Base-by-base conservation (phyloP, 1,140 invertebrate species). In the Anastrepha ludens region DNA sequence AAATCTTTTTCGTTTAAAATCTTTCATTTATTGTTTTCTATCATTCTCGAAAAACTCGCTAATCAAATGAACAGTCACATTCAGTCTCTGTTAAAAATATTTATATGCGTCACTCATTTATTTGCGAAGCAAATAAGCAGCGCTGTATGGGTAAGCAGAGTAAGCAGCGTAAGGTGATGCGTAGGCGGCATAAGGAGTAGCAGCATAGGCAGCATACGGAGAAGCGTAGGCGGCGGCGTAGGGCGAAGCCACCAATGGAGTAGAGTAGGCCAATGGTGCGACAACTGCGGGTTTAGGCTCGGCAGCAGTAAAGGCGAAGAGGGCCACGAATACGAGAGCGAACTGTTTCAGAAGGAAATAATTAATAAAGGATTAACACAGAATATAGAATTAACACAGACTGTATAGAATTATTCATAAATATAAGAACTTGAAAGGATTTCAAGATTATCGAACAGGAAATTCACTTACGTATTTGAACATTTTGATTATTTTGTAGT, bases 401-500 rank as follows among this genome's bases (percentile, higher is more conserved):
- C 4, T 11, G 55, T 11, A 29, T 55, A 3, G 7, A 62, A 62
- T 4, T 15, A 62, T 17, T 62, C 60, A 20, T 47, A 81, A 11
- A 20, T 81, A 47, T 17, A 17, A 81, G 29, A 29, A 29, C 29
- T 81, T 81, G 47, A 13, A 29, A 55, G 74, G 74, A 58, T 11
- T 81, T n/a, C 47, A 55, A 41, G 17, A 29, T n/a, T 81, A 58
- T 50, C 15, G 47, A 58, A 41, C 55, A 60, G 59, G 7, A 58
- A 67, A 55, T 81, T 41, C 20, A 93, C 92, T 93, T 90, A 93
- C 92, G 90, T 92, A 93, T 91, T 93, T 93, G 90, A 92, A 93
- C 92, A 93, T 93, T 87, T 92, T 93, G 90, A 47, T 70, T 20
- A 47, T 58, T 81, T 81, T 81, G 44, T 50, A 55, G 5, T 67